phyloP scores from a whole-genome alignment of 2,797 vertebrate genomes.

The Microcaecilia unicolor region DNA sequence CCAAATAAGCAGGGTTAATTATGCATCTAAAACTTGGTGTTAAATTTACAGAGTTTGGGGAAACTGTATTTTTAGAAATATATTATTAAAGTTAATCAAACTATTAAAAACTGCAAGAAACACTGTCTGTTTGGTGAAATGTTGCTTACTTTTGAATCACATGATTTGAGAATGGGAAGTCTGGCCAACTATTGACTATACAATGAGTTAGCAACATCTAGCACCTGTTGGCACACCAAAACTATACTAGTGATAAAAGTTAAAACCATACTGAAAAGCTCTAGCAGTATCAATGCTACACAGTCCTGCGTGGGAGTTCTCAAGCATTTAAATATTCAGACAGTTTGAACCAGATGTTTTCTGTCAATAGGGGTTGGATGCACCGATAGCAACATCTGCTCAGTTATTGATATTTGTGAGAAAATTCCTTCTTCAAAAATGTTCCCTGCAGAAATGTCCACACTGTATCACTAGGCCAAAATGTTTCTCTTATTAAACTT shows the following conservation, averaged over 20 bases:
- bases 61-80: too few relatives aligned
- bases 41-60: too few relatives aligned
- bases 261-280: constrained; percentile 17
- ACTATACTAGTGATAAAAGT: constrained; percentile 25
- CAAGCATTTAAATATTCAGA: constrained; percentile 45
- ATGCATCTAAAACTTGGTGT: too few relatives aligned
- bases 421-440: constrained; percentile 35
- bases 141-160: too few relatives aligned
- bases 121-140: too few relatives aligned
- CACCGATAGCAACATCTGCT: constrained; percentile 49
- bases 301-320: constrained; percentile 49
- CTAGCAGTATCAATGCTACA: constrained; percentile 28
- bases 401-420: constrained; percentile 47
- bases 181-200: too few relatives aligned
- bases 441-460: constrained; percentile 34
- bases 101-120: too few relatives aligned
- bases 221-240: constrained; percentile 31
- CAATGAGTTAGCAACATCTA: constrained; percentile 7
- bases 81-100: too few relatives aligned
- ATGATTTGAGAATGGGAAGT: too few relatives aligned
- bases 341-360: constrained; percentile 60
- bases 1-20: too few relatives aligned
- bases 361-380: constrained; percentile 52
- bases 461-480: constrained; percentile 19
- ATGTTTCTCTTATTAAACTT: constrained; percentile 18